These are phyloP conservation scores for Phasia obesa DNA, from an alignment of 2,888 invertebrate species.

Conservation along the genomic window DNA sequence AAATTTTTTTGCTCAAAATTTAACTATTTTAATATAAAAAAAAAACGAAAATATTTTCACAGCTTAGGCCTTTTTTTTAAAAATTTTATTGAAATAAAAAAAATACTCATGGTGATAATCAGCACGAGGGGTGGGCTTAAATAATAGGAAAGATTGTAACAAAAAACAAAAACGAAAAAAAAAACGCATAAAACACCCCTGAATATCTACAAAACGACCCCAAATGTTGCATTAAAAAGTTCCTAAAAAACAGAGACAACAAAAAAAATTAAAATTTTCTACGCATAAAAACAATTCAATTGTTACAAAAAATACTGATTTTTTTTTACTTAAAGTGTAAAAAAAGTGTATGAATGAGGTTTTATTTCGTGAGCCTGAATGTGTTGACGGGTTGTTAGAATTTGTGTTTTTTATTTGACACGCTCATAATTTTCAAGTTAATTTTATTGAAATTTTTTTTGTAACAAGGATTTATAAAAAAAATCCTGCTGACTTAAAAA, in stretches of 20 bases:
- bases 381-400: conserved; percentile 74
- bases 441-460: conserved; percentile 75
- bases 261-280: conserved; percentile 71
- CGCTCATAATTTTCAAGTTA: conserved; percentile 75
- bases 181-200: conserved; percentile 76
- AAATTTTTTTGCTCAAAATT: conserved; percentile 69
- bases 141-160: conserved; percentile 75
- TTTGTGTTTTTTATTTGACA: conserved; percentile 72
- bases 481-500: conserved; percentile 68
- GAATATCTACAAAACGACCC: conserved; percentile 46
- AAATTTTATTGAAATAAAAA: conserved; percentile 21
- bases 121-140: conserved; percentile 77
- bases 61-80: conserved; percentile 58
- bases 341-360: conserved; percentile 21
- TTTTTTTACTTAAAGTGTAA: conserved; percentile 59
- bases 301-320: conserved; percentile 75
- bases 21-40: conserved; percentile 60
- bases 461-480: conserved; percentile 35
- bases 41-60: conserved; percentile 68
- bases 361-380: conserved; percentile 46
- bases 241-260: conserved; percentile 45
- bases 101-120: conserved; percentile 67
- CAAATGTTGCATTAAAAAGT: conserved; percentile 43
- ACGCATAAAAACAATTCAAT: conserved; percentile 80
- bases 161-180: conserved; percentile 38